These are phyloP conservation scores for Acanthosoma haemorrhoidale DNA, from an alignment of 2,888 invertebrate genomes.

Conservation along the genomic window DNA sequence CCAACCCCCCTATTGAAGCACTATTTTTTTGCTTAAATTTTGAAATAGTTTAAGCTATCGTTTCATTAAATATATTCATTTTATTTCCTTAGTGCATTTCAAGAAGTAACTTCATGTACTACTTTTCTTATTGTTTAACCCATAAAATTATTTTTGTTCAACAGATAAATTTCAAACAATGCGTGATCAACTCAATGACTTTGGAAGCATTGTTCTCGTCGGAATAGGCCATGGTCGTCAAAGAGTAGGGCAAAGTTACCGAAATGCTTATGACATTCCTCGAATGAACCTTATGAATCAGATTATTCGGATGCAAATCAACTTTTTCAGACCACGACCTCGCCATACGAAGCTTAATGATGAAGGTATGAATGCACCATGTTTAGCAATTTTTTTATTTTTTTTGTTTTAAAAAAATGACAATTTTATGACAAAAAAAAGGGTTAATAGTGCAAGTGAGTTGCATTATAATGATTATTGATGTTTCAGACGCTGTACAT, in stretches of 20 bases:
- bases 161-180: conserved; percentile 72
- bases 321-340: conserved; percentile 78
- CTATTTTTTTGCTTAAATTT: too few relatives aligned
- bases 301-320: conserved; percentile 88
- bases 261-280: conserved; percentile 95
- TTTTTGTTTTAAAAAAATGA: not conserved
- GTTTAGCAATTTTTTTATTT: not conserved
- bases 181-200: conserved; percentile 79
- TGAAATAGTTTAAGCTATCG: too few relatives aligned
- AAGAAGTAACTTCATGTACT: too few relatives aligned
- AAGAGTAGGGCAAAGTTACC: conserved; percentile 64
- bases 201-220: conserved; percentile 69
- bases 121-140: too few relatives aligned
- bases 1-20: too few relatives aligned
- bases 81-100: too few relatives aligned
- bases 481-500: conserved; percentile 71
- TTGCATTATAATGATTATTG: not conserved
- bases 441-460: too few relatives aligned
- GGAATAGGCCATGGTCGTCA: conserved; percentile 59
- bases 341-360: conserved; percentile 69
- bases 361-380: conserved; percentile 52
- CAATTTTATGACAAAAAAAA: not conserved
- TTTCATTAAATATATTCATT: too few relatives aligned
- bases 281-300: conserved; percentile 84
- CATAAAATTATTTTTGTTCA: conserved; percentile 25